A percentile compares a stretch with the other conserved stretches of the same genome.
Conservation (phyloP, 1,140 invertebrate genomes). For the Drosophila sulfurigaster region DNA sequence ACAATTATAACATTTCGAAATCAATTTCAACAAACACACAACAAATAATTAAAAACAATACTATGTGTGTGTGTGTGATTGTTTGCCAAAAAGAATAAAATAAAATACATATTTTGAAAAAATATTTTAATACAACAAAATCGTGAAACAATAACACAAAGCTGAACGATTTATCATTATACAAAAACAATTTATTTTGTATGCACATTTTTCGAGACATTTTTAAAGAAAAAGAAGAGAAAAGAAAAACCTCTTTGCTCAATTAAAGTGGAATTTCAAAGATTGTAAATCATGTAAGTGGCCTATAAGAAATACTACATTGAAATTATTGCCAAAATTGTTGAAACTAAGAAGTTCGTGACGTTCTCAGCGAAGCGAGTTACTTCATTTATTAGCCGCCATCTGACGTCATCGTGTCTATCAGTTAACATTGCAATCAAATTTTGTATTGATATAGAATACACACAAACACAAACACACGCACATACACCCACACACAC, state of each 20-base stretch:
- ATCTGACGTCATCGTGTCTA: constrained; percentile 40
- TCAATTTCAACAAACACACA: constrained; percentile 25
- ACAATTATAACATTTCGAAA: constrained; percentile 34
- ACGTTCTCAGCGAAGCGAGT: constrained; percentile 6
- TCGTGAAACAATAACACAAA: constrained; percentile 14
- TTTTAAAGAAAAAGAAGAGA: neutral
- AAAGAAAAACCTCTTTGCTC: constrained; percentile 18
- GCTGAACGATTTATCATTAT: constrained; percentile 3
- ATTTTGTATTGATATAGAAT: constrained; percentile 35
- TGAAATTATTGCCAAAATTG: neutral
- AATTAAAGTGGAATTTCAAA: constrained; percentile 22
- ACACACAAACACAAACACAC: constrained; percentile 1
- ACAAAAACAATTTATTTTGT: constrained; percentile 28
- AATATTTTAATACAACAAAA: constrained; percentile 26
- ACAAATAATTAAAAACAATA: neutral
- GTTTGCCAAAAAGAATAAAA: constrained; percentile 27
- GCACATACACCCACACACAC: neutral
- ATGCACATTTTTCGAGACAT: constrained; percentile 38
- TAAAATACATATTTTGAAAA: constrained; percentile 1
- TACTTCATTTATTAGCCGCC: constrained; percentile 24
- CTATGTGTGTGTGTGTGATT: constrained; percentile 17
- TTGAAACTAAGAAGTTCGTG: constrained; percentile 3
- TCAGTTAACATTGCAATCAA: constrained; percentile 42
- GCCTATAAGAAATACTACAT: neutral
- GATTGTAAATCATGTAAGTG: constrained; percentile 41